Evolutionary conservation across 2,888 invertebrate species (phyloP), one percentile per base, ranked within the genome.

Genomic region (Phaedon cochleariae): DNA sequence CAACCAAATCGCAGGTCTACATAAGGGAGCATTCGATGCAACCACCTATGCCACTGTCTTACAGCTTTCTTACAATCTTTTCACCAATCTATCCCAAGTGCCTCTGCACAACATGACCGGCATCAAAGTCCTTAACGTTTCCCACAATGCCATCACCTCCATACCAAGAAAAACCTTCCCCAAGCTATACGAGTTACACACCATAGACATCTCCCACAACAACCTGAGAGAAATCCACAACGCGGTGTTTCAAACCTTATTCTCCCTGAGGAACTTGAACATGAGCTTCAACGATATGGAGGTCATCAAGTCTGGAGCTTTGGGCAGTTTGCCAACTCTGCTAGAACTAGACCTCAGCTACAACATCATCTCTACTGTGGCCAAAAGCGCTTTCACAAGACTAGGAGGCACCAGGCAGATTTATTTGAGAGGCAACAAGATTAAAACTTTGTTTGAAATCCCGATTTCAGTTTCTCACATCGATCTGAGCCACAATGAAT

Each of bases 91-190:
- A 62, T 88, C 87, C 2, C 91, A 93, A 85, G 94, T 93, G 37
- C 95, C 96, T 0, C 83, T 96, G 34, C 90, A 92, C 64, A 92
- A 94, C 75, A 94, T 96, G 93, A 89, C 92, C 0, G 95, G 95
- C 0, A 83, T 96, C 37, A 90, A 91, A 76, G 85, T 95, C 0
- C 79, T 96, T 2, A 96, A 96, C 80, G 92, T 90, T 0, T 93
- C 94, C 0, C 86, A 93, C 84, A 96, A 96, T 77, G 78, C 80
- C 20, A 88, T 96, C 3, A 84, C 85, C 1, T 86, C 86, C 0
- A 90, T 96, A 60, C 93, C 95, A 0, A 90, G 90, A 73, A 88
- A 90, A 67, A 91, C 94, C 0, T 95, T 95, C 73, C 96, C 96
- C 0, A 95, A 96, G 79, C 85, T 96, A 0, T 96, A 95, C 79